Evolutionary conservation across 2,113 vertebrate species (phyloP).

Genomic region (Paralichthys olivaceus): DNA sequence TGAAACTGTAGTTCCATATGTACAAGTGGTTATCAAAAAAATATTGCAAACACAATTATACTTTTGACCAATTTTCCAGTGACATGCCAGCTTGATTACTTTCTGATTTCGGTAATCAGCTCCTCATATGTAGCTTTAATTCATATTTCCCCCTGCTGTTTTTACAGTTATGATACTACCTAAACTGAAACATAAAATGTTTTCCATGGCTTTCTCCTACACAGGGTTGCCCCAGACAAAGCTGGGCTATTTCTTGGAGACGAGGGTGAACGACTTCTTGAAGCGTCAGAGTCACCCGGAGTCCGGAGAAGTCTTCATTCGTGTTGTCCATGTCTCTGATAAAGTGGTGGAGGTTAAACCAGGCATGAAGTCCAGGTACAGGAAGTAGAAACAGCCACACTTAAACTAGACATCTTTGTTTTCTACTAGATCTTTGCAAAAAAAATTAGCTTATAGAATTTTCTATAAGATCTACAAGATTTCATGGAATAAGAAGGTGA

Average conservation of each 20-base stretch:
- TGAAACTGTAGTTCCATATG: background rate
- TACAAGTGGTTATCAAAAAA: too few species aligned
- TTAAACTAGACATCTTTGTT: background rate
- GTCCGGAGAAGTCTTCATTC: slow-evolving; percentile 93
- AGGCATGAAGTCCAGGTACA: slow-evolving; percentile 98
- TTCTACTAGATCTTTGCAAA: background rate
- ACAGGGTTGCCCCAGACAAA: slow-evolving; percentile 95
- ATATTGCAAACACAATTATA: too few species aligned
- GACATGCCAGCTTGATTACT: too few species aligned
- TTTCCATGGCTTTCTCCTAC: background rate
- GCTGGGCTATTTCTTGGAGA: slow-evolving; percentile 91
- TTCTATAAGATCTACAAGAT: too few species aligned
- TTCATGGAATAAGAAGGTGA: too few species aligned
- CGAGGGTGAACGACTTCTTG: slow-evolving; percentile 93
- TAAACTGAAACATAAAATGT: background rate
- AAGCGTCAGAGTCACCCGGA: slow-evolving; percentile 91
- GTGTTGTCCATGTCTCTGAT: slow-evolving; percentile 97
- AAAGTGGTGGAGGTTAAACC: slow-evolving; percentile 98
- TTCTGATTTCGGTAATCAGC: too few species aligned
- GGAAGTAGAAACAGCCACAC: background rate
- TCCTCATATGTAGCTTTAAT: too few species aligned
- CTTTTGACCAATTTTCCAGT: too few species aligned
- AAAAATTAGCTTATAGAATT: too few species aligned
- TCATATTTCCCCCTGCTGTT: background rate
- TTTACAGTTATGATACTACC: background rate